Percentiles rank a stretch among this genome's conserved stretches.
Conservation (phyloP, 1,140 invertebrate species). For the Drosophila truncata region DNA sequence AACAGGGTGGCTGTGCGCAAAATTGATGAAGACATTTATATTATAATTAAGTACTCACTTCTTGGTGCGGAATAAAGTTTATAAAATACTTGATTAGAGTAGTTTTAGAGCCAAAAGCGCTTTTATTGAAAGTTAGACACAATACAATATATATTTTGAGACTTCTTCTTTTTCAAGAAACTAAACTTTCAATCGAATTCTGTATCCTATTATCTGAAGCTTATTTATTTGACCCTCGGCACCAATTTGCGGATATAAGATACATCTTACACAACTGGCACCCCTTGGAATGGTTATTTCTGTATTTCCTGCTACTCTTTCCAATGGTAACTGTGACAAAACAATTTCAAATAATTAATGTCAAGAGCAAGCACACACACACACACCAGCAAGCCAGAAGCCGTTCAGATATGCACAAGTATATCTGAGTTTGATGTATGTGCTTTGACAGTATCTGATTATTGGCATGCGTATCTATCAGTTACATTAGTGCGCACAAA, state of each 20-base stretch:
- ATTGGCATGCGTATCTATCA: conserved; percentile 62
- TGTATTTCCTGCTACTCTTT: conserved; percentile 25
- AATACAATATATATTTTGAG: background rate
- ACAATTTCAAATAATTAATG: conserved; percentile 77
- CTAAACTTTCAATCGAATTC: background rate
- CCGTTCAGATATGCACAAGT: conserved; percentile 25
- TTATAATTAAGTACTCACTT: conserved; percentile 1
- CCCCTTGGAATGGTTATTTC: background rate
- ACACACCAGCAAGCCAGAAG: background rate
- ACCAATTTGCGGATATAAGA: conserved; percentile 9
- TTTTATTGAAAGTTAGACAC: no score
- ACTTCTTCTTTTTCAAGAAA: no score
- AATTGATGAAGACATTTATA: conserved; percentile 4
- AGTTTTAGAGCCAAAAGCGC: no score
- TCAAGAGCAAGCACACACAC: conserved; percentile 62
- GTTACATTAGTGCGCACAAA: conserved; percentile 55
- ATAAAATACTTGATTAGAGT: background rate
- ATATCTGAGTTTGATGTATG: conserved; percentile 41
- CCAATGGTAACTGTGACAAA: conserved; percentile 64
- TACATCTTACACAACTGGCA: conserved; percentile 3
- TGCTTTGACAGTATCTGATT: conserved; percentile 60
- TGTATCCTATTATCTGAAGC: conserved; percentile 5
- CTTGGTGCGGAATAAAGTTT: background rate
- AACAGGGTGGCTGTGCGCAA: conserved; percentile 7
- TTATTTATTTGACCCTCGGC: conserved; percentile 13